These are phyloP conservation scores for Ips nitidus DNA, from an alignment of 1,140 invertebrate genomes.

Conservation along the genomic window DNA sequence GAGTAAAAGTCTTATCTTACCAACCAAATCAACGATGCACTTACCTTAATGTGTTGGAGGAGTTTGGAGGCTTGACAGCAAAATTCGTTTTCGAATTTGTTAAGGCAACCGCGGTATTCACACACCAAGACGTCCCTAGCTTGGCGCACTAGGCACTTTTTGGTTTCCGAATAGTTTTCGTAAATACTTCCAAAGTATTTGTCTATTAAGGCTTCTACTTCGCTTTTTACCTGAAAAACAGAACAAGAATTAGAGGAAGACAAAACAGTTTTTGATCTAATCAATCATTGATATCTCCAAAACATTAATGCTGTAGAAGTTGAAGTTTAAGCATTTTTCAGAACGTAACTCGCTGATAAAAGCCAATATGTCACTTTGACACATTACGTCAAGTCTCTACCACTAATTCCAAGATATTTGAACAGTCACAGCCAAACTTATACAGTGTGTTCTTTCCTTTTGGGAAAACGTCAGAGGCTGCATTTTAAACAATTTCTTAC, in stretches of 20 bases:
- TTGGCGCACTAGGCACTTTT: constrained; percentile 64
- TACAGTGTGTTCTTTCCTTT: too few relatives aligned
- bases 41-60: constrained; percentile 50
- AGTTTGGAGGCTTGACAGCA: constrained; percentile 63
- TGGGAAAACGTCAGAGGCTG: too few relatives aligned
- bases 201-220: constrained; percentile 62
- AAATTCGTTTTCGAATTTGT: constrained; percentile 64
- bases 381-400: too few relatives aligned
- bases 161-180: constrained; percentile 59
- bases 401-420: too few relatives aligned
- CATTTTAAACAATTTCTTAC: too few relatives aligned
- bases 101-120: constrained; percentile 64
- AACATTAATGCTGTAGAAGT: too few relatives aligned
- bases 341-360: too few relatives aligned
- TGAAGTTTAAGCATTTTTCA: too few relatives aligned
- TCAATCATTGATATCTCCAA: too few relatives aligned
- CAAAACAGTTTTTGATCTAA: not conserved
- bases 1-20: too few relatives aligned
- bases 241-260: constrained; percentile 24
- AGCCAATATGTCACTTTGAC: too few relatives aligned
- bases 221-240: constrained; percentile 55
- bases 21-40: not conserved
- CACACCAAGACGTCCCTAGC: constrained; percentile 68
- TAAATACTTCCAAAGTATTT: constrained; percentile 64
- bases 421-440: too few relatives aligned